Evolutionary conservation across 1,140 invertebrate species (phyloP).

Genomic region (Pogonomyrmex barbatus): DNA sequence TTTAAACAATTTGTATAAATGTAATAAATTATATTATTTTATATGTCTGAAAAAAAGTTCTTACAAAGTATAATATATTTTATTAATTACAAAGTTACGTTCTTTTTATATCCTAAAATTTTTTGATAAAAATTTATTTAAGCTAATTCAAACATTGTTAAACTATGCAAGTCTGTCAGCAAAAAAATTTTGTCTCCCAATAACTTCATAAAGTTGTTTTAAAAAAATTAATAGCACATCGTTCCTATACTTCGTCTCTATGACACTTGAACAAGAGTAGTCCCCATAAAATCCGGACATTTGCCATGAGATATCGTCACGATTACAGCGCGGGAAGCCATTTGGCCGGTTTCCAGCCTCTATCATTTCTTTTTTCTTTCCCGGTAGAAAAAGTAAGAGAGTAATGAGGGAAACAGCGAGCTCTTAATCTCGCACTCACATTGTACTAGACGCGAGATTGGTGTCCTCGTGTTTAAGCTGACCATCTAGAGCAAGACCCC

Average conservation of each 20-base stretch:
- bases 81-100: neutral
- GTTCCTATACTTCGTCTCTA: neutral
- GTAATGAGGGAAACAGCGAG: constrained; percentile 48
- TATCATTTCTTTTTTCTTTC: constrained; percentile 54
- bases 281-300: constrained; percentile 14
- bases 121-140: neutral
- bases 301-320: constrained; percentile 30
- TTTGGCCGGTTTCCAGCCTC: constrained; percentile 74
- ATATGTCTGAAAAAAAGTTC: neutral
- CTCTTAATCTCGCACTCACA: constrained; percentile 88
- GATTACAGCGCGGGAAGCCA: neutral
- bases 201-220: neutral
- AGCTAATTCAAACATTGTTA: neutral
- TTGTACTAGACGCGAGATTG: constrained; percentile 97
- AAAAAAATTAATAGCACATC: neutral
- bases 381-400: constrained; percentile 38
- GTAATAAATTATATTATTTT: neutral
- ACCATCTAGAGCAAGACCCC: constrained; percentile 98
- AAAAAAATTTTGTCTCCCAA: neutral
- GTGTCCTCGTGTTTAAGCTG: constrained; percentile 99
- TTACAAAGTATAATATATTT: neutral
- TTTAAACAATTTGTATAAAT: neutral
- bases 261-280: constrained; percentile 1
- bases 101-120: neutral
- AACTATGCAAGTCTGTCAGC: neutral